Evolutionary conservation across 2,113 vertebrate species (phyloP).

Genomic region (Zosterops lateralis): DNA sequence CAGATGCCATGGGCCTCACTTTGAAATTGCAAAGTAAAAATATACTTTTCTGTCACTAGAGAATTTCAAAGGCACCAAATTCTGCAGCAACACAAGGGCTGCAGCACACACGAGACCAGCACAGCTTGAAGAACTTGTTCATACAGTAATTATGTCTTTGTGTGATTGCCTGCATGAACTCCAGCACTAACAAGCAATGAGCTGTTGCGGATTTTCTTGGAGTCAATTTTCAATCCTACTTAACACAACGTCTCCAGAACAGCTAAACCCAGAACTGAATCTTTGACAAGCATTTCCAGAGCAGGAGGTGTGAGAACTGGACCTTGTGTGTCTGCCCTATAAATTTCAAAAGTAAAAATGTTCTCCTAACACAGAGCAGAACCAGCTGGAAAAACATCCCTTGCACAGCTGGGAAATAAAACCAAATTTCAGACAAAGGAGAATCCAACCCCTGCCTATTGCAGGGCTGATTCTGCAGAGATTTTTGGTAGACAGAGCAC

Average conservation of each 20-base stretch:
- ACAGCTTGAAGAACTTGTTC: slow-evolving; percentile 50
- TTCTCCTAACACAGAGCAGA: not conserved
- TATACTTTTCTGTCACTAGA: not conserved
- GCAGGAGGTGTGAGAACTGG: not conserved
- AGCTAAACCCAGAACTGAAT: not conserved
- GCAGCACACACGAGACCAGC: slow-evolving; percentile 9
- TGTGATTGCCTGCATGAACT: slow-evolving; percentile 24
- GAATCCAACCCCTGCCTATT: not conserved
- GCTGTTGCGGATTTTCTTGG: not conserved
- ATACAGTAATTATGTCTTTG: slow-evolving; percentile 30
- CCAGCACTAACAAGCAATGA: not conserved
- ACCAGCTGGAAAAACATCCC: not conserved
- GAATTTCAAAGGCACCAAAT: slow-evolving; percentile 10
- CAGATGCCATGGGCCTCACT: not conserved
- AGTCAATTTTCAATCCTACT: not conserved
- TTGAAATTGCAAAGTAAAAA: slow-evolving; percentile 29
- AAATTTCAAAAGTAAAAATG: not conserved
- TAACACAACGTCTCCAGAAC: not conserved
- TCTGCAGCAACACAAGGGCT: slow-evolving; percentile 19
- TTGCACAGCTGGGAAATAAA: not conserved
- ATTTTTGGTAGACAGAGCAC: not conserved
- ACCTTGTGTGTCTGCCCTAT: not conserved
- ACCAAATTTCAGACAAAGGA: not conserved
- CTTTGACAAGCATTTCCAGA: not conserved
- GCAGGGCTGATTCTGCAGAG: not conserved